phyloP scores from a whole-genome alignment of 2,113 vertebrate species.

The Anolis sagrei region DNA sequence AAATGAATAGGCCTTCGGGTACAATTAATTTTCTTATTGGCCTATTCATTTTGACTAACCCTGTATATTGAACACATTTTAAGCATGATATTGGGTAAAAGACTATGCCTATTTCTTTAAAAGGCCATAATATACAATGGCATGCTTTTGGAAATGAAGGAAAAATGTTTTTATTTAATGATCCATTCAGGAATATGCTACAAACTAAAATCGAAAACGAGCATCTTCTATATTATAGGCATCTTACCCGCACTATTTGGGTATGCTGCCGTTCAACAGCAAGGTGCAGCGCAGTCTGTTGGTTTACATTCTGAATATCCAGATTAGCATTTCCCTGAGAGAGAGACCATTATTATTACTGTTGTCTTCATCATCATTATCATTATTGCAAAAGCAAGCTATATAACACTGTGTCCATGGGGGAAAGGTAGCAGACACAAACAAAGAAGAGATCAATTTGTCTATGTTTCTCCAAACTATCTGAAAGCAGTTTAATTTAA shows the following conservation, averaged over 20 bases:
- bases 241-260: conserved; percentile 95
- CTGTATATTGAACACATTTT: conserved; percentile 4
- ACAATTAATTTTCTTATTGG: too few species aligned
- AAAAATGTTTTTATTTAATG: too few species aligned
- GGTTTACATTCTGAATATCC: conserved; percentile 99
- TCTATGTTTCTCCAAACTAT: not conserved
- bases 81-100: not conserved
- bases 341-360: conserved; percentile 40
- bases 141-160: not conserved
- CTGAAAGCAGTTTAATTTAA: not conserved
- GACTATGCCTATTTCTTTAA: not conserved
- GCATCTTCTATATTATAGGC: conserved; percentile 13
- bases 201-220: not conserved
- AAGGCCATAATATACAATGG: not conserved
- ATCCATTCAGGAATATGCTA: not conserved
- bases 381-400: not conserved
- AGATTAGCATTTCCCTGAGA: conserved; percentile 93
- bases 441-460: not conserved
- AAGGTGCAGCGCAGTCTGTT: conserved; percentile 96
- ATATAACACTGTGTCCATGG: not conserved
- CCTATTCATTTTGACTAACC: too few species aligned
- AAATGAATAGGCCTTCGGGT: too few species aligned
- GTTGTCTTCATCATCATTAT: not conserved
- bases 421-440: not conserved
- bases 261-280: conserved; percentile 98